Evolutionary conservation across 2,113 vertebrate species (phyloP).

Genomic region (Grammomys dolichurus): DNA sequence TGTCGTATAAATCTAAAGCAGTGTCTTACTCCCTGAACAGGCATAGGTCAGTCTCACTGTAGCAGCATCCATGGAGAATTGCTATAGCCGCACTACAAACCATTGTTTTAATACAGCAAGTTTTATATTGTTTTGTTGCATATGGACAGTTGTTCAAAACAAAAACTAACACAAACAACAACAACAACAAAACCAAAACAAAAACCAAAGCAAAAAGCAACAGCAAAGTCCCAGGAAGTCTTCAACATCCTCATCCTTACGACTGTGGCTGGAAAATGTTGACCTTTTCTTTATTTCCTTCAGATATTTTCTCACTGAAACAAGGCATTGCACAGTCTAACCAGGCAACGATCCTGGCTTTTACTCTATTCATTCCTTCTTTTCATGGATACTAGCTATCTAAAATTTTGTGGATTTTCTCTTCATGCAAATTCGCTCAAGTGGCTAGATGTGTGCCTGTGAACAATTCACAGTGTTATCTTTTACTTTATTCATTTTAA

Average conservation of each 20-base stretch:
- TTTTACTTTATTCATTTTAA: not conserved
- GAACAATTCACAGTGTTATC: not conserved
- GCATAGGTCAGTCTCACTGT: not conserved
- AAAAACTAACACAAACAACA: not conserved
- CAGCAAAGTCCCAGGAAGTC: not conserved
- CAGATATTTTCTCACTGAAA: not conserved
- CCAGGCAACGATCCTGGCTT: not conserved
- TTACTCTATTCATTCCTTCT: not conserved
- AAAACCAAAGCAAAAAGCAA: not conserved
- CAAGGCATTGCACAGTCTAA: not conserved
- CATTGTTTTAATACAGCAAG: not conserved
- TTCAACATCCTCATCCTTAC: not conserved
- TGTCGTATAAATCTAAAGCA: not conserved
- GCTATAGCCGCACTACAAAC: not conserved
- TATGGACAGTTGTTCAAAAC: not conserved
- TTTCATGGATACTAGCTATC: not conserved
- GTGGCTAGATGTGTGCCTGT: not conserved
- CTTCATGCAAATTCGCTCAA: not conserved
- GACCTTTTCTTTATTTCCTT: conserved; percentile 19
- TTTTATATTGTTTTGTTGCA: not conserved
- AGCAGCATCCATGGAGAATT: not conserved
- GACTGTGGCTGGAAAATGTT: not conserved
- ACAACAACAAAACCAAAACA: not conserved
- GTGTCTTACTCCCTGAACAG: not conserved
- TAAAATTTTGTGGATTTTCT: conserved; percentile 21